Evolutionary conservation across 2,888 invertebrate genomes (phyloP), one percentile per base, ranked within the genome.

Genomic region (Troides aeacus): DNA sequence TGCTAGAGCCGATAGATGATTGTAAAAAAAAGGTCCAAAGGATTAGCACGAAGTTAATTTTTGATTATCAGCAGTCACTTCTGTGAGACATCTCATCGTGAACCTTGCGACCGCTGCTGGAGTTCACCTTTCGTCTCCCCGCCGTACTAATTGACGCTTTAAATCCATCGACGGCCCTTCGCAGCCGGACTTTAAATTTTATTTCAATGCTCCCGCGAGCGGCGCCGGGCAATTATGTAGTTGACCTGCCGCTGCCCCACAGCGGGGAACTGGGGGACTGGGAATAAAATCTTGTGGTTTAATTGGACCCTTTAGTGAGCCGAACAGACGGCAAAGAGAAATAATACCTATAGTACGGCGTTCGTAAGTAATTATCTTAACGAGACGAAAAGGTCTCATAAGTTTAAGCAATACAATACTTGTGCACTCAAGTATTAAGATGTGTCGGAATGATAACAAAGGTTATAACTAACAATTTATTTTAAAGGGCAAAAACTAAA

Each of bases 111-210:
- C 74, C 78, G 79, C 82, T 83, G 81, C 77, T 79, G 74, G 71
- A 74, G 81, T 81, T 83, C 86, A 84, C 84, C 87, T 88, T 86
- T 88, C 89, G 86, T 39, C 80, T 77, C 77, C 82, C 82, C 84
- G 77, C 79, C 79, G 79, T 83, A 86, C 90, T 90, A 90, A 90
- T 90, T 90, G 89, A 87, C 81, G 87, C 79, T 85, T 87, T 89
- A 89, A 89, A 89, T 90, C 89, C 87, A 87, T 88, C 85, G 77
- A 75, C 90, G 81, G 84, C 83, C 79, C 78, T 77, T 77, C 74
- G 77, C 79, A 77, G 77, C 77, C 77, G 77, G 72, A 39, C 72
- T 70, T 72, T 66, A 70, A 71, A 69, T 72, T 74, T 72, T 71
- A 72, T 74, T 71, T 70, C 57, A 72, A 68, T 62, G 68, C 53